These are phyloP conservation scores for Sebastes melanostomus DNA, from an alignment of 2,797 vertebrate species.

Conservation along the genomic window DNA sequence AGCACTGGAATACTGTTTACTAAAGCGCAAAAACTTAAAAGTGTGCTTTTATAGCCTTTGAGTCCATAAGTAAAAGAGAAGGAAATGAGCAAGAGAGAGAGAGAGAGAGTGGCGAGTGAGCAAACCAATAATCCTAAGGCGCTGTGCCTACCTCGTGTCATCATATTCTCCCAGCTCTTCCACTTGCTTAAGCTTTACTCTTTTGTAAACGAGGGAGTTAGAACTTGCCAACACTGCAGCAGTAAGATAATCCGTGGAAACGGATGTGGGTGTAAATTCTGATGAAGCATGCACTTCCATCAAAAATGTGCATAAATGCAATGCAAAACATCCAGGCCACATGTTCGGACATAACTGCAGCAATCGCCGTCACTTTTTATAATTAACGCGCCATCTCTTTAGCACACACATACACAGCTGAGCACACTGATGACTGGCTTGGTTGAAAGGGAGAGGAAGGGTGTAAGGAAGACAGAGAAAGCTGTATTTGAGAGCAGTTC, in stretches of 20 bases:
- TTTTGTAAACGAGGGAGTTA: constrained; percentile 52
- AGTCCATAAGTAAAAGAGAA: constrained; percentile 27
- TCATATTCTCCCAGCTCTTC: constrained; percentile 26
- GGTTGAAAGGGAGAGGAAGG: constrained; percentile 7
- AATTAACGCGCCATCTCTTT: not conserved
- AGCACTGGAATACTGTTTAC: not conserved
- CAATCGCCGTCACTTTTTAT: not conserved
- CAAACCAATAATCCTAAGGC: constrained; percentile 44
- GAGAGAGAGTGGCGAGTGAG: not conserved
- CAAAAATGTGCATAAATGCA: constrained; percentile 24
- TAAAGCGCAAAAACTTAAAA: constrained; percentile 28
- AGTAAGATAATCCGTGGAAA: constrained; percentile 60
- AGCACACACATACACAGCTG: constrained; percentile 2
- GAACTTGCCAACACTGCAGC: constrained; percentile 64
- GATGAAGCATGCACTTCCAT: constrained; percentile 53
- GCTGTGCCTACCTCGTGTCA: constrained; percentile 38
- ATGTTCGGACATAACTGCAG: not conserved
- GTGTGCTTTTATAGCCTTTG: constrained; percentile 19
- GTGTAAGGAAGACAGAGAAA: constrained; percentile 8
- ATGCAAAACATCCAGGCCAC: constrained; percentile 5
- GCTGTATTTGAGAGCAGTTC: constrained; percentile 49
- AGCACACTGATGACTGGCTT: constrained; percentile 13
- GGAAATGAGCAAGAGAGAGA: constrained; percentile 11
- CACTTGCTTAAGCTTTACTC: constrained; percentile 30
- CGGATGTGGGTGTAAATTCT: constrained; percentile 65